phyloP scores from a whole-genome alignment of 2,113 vertebrate genomes.

The Orthonyx spaldingii region DNA sequence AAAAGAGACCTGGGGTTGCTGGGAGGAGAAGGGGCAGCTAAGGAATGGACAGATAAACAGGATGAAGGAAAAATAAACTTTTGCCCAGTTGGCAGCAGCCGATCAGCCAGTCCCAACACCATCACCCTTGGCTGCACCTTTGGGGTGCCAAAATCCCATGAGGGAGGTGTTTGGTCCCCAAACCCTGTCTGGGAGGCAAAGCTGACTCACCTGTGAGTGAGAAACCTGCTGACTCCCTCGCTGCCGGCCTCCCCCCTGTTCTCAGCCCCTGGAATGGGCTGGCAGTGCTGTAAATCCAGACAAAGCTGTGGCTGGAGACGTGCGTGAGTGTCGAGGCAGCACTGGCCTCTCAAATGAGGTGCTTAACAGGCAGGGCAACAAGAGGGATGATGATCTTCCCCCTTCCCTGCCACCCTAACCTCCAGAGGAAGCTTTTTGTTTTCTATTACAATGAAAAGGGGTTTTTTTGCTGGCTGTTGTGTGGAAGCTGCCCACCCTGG shows the following conservation, averaged over 20 bases:
- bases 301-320: not conserved
- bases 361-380: conserved; percentile 53
- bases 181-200: not conserved
- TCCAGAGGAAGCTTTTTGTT: conserved; percentile 24
- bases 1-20: not conserved
- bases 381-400: conserved; percentile 31
- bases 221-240: not conserved
- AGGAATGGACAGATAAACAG: not conserved
- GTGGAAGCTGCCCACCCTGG: not conserved
- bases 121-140: no score
- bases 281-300: not conserved
- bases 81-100: not conserved
- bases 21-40: not conserved
- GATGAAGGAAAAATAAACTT: not conserved
- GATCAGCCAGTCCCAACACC: not conserved
- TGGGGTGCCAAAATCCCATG: not conserved
- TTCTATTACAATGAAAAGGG: conserved; percentile 40
- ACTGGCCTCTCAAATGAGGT: conserved; percentile 60
- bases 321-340: conserved; percentile 3
- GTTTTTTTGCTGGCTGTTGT: not conserved
- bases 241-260: not conserved
- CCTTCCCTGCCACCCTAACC: not conserved
- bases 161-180: not conserved
- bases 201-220: not conserved
- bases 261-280: not conserved